Base-by-base conservation (phyloP, 2,888 invertebrate species). In the Schizotus pectinicornis region DNA sequence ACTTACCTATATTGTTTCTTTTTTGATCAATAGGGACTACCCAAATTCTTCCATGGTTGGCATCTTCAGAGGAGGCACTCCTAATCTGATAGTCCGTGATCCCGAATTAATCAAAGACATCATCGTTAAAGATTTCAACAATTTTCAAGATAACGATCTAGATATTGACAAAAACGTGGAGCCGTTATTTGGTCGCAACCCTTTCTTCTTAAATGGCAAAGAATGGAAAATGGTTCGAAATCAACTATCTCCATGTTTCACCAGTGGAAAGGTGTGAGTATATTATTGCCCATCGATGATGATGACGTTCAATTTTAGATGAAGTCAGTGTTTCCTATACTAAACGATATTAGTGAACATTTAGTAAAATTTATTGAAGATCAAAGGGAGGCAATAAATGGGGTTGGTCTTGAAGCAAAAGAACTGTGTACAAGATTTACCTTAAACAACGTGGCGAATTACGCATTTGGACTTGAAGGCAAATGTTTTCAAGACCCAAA, bases 181-280 rank as follows among this genome's bases (percentile, higher is more conserved):
- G 2, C 22, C 22, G 3, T 22, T 22, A n/a, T 68, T 80, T n/a
- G 77, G 78, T 1, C 77, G 78, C 42, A 82, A 83, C 74, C 81
- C 82, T 0, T 83, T 85, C 60, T 55, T 74, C 0, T 61, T 84
- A 30, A 78, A 75, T 8, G 82, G 82, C 0, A 73, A 79, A 8
- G 70, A 78, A 62, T 84, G 85, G 85, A 82, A 82, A 58, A 72
- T 76, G 1, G 70, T 80, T 1, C 76, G 85, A 5, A 70, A 76
- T 1, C 81, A 82, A 63, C 61, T 85, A 8, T 81, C 83, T 1
- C 78, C 83, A 0, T 81, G 81, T 1, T 79, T 85, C 22, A 82
- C 84, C 1, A 71, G 75, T 7, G 79, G 78, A 37, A 81, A 83
- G 56, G 81, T 82, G 73, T 3, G n/a, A 35, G 6, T 11, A 3